Conservation (phyloP, 2,888 invertebrate genomes). For the Tenodera sinensis region DNA sequence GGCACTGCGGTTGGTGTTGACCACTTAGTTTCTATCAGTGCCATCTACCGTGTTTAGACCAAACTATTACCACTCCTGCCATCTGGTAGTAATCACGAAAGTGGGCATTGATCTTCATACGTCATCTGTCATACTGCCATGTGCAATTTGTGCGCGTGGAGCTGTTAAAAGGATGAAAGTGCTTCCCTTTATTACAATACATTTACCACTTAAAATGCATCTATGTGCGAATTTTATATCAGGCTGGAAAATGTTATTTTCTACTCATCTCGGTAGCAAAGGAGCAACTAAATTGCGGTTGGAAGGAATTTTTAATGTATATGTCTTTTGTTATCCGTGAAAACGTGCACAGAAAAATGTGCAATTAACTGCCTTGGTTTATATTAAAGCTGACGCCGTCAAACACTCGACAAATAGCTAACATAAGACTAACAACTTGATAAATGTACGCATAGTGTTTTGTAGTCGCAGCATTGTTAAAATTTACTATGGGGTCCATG, state of each 20-base stretch:
- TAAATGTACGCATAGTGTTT: too few relatives aligned
- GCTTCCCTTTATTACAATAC: neutral
- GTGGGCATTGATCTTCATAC: neutral
- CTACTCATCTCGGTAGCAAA: neutral
- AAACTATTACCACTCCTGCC: neutral
- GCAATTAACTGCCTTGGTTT: too few relatives aligned
- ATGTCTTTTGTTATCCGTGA: neutral
- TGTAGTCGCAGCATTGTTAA: too few relatives aligned
- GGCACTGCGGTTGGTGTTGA: neutral
- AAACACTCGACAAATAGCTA: too few relatives aligned
- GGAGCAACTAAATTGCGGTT: neutral
- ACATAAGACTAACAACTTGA: too few relatives aligned
- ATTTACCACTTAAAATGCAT: neutral
- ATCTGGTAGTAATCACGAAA: neutral
- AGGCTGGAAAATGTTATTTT: neutral
- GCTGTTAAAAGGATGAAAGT: neutral
- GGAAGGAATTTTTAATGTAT: neutral
- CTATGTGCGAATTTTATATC: neutral
- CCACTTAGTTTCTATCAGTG: neutral
- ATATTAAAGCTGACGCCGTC: too few relatives aligned
- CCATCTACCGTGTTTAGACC: neutral
- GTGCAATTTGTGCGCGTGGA: neutral
- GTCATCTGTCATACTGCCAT: neutral
- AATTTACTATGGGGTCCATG: too few relatives aligned
- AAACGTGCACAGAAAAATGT: neutral